These are phyloP conservation scores for Rhabditoides inermis DNA, from an alignment of 2,888 invertebrate genomes.

Conservation along the genomic window DNA sequence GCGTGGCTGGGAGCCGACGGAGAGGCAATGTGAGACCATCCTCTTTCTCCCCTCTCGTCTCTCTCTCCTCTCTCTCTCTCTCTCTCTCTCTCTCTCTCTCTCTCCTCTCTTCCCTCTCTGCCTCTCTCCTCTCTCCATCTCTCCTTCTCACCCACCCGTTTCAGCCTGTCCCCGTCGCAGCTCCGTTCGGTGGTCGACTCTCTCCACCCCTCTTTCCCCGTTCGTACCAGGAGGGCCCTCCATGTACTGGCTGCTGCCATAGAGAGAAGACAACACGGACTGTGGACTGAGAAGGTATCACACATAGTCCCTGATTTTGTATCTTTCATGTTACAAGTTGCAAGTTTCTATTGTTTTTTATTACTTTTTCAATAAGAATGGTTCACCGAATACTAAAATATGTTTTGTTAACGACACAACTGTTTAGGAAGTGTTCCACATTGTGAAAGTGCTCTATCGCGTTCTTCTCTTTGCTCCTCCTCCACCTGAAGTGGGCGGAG, in stretches of 20 bases:
- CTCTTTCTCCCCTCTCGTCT: background rate
- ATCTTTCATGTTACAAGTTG: too few species aligned
- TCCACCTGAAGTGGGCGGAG: too few species aligned
- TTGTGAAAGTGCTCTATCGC: constrained; percentile 40
- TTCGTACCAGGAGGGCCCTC: constrained; percentile 3
- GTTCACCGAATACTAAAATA: too few species aligned
- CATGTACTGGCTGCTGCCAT: constrained; percentile 1
- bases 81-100: background rate
- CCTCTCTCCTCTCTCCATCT: too few species aligned
- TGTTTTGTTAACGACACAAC: too few species aligned
- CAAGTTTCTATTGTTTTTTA: too few species aligned
- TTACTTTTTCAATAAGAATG: too few species aligned
- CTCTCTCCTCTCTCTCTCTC: background rate
- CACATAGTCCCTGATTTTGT: too few species aligned
- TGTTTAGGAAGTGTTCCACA: constrained; percentile 32
- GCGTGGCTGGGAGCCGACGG: constrained; percentile 33
- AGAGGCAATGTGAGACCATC: background rate
- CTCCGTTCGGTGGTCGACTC: too few species aligned
- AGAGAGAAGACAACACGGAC: constrained; percentile 2
- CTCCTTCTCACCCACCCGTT: too few species aligned
- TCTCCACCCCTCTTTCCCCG: constrained; percentile 2
- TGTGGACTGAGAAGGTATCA: too few species aligned
- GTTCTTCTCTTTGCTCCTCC: constrained; percentile 36
- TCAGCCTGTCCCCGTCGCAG: too few species aligned
- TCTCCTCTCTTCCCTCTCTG: background rate